A percentile compares a stretch with the other conserved stretches of the same genome.
Evolutionary conservation across 1,140 invertebrate genomes (phyloP).

Genomic region (Drosophila paulistorum): DNA sequence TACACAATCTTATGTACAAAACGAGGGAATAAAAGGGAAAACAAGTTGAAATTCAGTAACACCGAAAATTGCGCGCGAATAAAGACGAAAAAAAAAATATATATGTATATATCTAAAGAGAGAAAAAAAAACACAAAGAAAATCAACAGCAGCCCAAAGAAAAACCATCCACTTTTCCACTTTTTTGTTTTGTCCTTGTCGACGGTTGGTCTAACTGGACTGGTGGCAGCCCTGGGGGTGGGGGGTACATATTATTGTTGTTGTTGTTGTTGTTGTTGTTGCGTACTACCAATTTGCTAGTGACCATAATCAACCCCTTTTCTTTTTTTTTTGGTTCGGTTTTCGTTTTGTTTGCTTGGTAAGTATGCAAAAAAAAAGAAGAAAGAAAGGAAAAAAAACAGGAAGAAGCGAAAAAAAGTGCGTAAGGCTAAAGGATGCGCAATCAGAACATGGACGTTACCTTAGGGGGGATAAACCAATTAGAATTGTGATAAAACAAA

Average conservation of each 20-base stretch:
- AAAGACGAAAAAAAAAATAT: conserved; percentile 32
- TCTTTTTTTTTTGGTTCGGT: conserved; percentile 35
- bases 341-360: conserved; percentile 19
- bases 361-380: conserved; percentile 54
- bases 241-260: background rate
- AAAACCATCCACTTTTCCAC: conserved; percentile 75
- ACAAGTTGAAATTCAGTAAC: conserved; percentile 47
- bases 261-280: conserved; percentile 13
- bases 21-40: conserved; percentile 1
- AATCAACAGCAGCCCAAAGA: conserved; percentile 60
- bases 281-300: conserved; percentile 75
- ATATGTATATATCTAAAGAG: conserved; percentile 26
- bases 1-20: conserved; percentile 34
- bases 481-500: too few species aligned
- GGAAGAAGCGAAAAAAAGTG: conserved; percentile 47
- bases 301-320: conserved; percentile 81
- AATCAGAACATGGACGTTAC: conserved; percentile 8
- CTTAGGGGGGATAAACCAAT: background rate
- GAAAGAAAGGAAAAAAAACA: background rate
- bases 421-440: conserved; percentile 50
- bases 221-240: conserved; percentile 1
- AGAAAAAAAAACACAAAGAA: conserved; percentile 34
- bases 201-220: conserved; percentile 57
- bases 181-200: conserved; percentile 71
- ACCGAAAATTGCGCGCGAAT: conserved; percentile 70